phyloP scores from a whole-genome alignment of 1,140 invertebrate genomes.

The Papilio glaucus region DNA sequence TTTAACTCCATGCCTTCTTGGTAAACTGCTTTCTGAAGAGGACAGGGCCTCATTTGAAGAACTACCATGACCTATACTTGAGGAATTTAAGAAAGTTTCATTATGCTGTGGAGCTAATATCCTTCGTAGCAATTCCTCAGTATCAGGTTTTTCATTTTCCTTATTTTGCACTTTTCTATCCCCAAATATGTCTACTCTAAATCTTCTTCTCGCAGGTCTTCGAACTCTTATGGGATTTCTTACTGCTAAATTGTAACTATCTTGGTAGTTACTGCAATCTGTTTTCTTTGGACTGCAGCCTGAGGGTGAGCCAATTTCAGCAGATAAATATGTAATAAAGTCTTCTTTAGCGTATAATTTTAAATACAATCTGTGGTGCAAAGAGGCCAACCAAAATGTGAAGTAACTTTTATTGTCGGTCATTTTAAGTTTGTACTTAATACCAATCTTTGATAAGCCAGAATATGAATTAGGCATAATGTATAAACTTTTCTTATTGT shows the following conservation, averaged over 20 bases:
- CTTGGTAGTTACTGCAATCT: conserved; percentile 80
- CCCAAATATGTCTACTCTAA: conserved; percentile 74
- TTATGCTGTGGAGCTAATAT: conserved; percentile 69
- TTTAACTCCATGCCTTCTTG: conserved; percentile 87
- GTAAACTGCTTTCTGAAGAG: conserved; percentile 83
- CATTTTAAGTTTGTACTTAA: conserved; percentile 90
- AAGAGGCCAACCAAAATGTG: conserved; percentile 88
- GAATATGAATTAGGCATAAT: conserved; percentile 85
- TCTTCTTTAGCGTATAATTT: conserved; percentile 88
- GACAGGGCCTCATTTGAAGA: conserved; percentile 75
- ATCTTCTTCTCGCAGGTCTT: conserved; percentile 67
- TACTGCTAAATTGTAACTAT: conserved; percentile 82
- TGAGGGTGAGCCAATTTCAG: conserved; percentile 84
- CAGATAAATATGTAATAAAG: conserved; percentile 87
- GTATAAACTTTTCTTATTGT: conserved; percentile 88
- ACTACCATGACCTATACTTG: conserved; percentile 56
- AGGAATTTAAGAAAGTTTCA: conserved; percentile 66
- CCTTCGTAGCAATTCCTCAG: conserved; percentile 67
- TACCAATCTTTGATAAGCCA: conserved; percentile 84
- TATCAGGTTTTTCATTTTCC: conserved; percentile 87
- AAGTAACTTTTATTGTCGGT: conserved; percentile 90
- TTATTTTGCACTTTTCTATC: conserved; percentile 87
- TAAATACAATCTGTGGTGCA: conserved; percentile 90
- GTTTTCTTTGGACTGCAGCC: conserved; percentile 58
- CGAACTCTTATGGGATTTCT: conserved; percentile 69